Conservation (phyloP, 2,797 vertebrate species). For the Mus caroli region DNA sequence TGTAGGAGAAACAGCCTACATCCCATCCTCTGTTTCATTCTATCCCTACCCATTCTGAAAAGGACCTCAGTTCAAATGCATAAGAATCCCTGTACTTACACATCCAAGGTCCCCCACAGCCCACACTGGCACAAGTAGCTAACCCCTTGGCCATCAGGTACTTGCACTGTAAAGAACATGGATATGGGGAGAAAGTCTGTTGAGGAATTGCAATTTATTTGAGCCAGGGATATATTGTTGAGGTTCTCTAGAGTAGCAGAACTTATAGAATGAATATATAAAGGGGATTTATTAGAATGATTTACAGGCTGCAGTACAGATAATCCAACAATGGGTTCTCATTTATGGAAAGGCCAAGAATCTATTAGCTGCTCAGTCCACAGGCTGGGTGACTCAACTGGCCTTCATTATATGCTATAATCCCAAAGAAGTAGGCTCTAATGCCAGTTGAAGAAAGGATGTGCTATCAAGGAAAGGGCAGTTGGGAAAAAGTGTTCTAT, state of each 20-base stretch:
- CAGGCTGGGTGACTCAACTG: not conserved
- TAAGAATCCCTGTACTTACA: not conserved
- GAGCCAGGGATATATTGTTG: not conserved
- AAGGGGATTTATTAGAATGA: not conserved
- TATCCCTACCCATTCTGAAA: not conserved
- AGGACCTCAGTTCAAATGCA: too few relatives aligned
- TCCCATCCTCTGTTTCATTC: not conserved
- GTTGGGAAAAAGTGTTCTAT: not conserved
- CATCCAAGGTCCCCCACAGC: not conserved
- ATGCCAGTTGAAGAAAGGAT: not conserved
- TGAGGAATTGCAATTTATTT: not conserved
- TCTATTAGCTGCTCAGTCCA: not conserved
- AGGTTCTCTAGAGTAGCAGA: not conserved
- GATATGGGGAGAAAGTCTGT: not conserved
- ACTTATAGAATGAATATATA: not conserved
- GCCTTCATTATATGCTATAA: not conserved
- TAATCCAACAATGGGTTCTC: not conserved
- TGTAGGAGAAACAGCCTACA: not conserved
- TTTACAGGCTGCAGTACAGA: not conserved
- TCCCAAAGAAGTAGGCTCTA: not conserved
- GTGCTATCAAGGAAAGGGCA: not conserved
- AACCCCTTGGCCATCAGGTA: fast-evolving
- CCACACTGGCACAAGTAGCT: too few relatives aligned
- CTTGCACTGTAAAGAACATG: not conserved
- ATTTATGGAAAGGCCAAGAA: not conserved